Evolutionary conservation across 2,797 vertebrate species (phyloP).

Genomic region (Carcharodon carcharias): DNA sequence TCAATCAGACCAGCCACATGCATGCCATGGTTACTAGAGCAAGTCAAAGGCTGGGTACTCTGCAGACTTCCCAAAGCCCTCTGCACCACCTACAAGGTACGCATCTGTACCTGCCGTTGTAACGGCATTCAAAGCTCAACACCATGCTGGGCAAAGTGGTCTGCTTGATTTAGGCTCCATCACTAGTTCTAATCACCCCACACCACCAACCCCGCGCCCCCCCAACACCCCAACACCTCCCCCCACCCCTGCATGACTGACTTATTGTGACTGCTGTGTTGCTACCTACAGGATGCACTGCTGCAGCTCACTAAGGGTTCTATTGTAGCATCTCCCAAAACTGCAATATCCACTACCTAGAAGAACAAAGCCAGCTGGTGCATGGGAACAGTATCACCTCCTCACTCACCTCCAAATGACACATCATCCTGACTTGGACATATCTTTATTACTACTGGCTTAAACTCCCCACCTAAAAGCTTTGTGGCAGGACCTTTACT

Average conservation of each 20-base stretch:
- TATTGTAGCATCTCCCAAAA: not conserved
- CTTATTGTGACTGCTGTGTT: not conserved
- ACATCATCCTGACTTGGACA: not conserved
- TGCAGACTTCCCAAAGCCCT: not conserved
- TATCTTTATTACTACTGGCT: not conserved
- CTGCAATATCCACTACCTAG: not conserved
- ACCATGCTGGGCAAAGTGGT: not conserved
- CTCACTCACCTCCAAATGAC: not conserved
- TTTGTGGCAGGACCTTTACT: not conserved
- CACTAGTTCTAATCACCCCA: not conserved
- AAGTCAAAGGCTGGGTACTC: not conserved
- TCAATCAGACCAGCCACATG: not conserved
- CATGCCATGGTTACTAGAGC: not conserved
- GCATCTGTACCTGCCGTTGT: not conserved
- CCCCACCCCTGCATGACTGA: not conserved
- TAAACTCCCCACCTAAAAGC: not conserved
- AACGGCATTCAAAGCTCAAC: not conserved
- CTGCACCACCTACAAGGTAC: not conserved
- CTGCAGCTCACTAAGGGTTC: not conserved
- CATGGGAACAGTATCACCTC: not conserved
- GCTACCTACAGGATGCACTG: not conserved
- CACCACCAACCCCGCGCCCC: too few species aligned
- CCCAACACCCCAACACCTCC: too few species aligned
- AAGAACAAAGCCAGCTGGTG: not conserved
- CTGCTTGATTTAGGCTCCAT: not conserved